These are phyloP conservation scores for Platysteira castanea DNA, from an alignment of 2,113 vertebrate genomes.

Conservation along the genomic window DNA sequence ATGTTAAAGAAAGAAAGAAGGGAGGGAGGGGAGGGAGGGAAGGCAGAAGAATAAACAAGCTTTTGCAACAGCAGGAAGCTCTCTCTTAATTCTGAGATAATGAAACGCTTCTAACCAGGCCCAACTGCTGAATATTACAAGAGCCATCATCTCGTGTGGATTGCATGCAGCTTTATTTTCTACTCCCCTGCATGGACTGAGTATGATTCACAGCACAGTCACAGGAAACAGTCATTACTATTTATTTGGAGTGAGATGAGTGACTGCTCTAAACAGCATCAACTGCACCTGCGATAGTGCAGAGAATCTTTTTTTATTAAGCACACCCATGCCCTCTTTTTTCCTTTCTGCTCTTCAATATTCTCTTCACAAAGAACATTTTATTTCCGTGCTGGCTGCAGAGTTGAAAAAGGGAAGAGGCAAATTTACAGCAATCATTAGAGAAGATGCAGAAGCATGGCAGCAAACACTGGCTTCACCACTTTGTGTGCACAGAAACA, in stretches of 20 bases:
- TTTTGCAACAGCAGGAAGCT: slow-evolving; percentile 66
- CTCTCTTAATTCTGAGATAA: slow-evolving; percentile 65
- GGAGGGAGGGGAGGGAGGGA: not conserved
- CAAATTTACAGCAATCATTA: slow-evolving; percentile 12
- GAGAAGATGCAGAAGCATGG: not conserved
- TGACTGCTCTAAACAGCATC: slow-evolving; percentile 52
- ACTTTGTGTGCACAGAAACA: not conserved
- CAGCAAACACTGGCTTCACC: not conserved
- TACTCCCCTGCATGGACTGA: slow-evolving; percentile 45
- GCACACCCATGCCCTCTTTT: not conserved
- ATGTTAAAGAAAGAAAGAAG: not conserved
- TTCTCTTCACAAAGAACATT: slow-evolving; percentile 49
- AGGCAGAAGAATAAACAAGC: slow-evolving; percentile 64
- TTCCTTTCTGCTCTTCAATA: not conserved
- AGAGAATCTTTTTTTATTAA: slow-evolving; percentile 19
- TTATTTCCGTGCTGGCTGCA: not conserved
- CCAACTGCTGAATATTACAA: slow-evolving; percentile 53
- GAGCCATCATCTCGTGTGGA: slow-evolving; percentile 36
- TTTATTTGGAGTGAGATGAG: slow-evolving; percentile 51
- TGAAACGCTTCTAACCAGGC: slow-evolving; percentile 57
- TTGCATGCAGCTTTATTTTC: slow-evolving; percentile 58
- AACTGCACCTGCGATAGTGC: not conserved
- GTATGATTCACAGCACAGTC: slow-evolving; percentile 49
- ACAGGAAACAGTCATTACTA: slow-evolving; percentile 64
- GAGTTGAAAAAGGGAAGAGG: not conserved